Conservation (phyloP, 2,113 vertebrate species). For the Axis porcinus region DNA sequence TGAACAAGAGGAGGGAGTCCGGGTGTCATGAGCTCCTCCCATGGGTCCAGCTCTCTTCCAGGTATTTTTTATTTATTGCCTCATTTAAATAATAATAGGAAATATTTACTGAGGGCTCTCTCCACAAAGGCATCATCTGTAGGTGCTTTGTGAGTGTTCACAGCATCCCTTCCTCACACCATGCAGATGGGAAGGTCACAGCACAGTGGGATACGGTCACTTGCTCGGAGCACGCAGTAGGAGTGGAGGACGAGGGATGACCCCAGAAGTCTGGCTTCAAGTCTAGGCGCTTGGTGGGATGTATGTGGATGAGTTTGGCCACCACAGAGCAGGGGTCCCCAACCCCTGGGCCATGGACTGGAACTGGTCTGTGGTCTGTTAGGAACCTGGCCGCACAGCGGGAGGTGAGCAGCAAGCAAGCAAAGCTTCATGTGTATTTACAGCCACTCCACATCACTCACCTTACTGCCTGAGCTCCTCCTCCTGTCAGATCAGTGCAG, state of each 20-base stretch:
- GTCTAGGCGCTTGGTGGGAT: background rate
- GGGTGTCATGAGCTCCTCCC: background rate
- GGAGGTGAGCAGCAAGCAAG: background rate
- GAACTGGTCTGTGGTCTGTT: background rate
- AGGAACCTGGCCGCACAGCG: background rate
- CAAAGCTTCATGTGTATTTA: background rate
- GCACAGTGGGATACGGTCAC: background rate
- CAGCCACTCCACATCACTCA: accelerated
- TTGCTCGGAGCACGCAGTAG: background rate
- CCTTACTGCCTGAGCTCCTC: background rate
- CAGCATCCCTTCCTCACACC: background rate
- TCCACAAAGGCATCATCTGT: background rate
- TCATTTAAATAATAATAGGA: background rate
- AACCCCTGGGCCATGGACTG: background rate
- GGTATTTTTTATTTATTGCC: background rate
- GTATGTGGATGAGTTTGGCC: background rate
- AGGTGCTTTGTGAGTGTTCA: background rate
- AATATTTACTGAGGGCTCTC: background rate
- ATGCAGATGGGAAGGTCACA: background rate
- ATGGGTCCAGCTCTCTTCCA: background rate
- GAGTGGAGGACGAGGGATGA: background rate
- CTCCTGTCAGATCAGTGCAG: background rate
- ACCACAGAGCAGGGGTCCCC: background rate
- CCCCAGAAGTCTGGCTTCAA: background rate
- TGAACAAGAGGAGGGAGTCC: background rate